Percentiles rank a stretch among this genome's conserved stretches.
phyloP scores from a whole-genome alignment of 2,113 vertebrate genomes.

The Chloebia gouldiae region DNA sequence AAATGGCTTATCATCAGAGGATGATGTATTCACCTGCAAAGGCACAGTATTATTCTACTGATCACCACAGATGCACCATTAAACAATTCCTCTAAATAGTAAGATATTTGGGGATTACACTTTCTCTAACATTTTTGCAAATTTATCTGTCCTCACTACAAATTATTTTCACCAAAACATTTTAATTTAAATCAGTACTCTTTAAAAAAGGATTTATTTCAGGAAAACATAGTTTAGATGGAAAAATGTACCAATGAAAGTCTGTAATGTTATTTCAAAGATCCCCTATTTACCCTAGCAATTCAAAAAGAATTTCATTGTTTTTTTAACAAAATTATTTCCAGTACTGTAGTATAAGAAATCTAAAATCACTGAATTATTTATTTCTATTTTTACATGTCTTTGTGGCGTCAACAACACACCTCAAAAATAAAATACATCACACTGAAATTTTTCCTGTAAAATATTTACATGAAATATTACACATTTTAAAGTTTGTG shows the following conservation, averaged over 20 bases:
- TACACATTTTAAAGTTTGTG: constrained; percentile 40
- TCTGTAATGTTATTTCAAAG: neutral
- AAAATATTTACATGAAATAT: constrained; percentile 68
- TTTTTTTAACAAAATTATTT: neutral
- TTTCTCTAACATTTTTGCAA: neutral
- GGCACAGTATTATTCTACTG: neutral
- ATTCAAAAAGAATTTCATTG: neutral
- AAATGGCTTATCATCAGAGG: neutral
- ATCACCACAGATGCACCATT: neutral
- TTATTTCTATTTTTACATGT: constrained; percentile 15
- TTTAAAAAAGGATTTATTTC: neutral
- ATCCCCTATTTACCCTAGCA: neutral
- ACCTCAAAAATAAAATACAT: constrained; percentile 51
- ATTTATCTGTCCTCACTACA: neutral
- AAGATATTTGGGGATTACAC: neutral
- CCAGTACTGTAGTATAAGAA: constrained; percentile 7
- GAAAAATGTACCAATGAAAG: neutral
- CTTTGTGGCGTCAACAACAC: constrained; percentile 11
- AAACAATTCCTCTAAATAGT: neutral
- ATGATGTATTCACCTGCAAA: neutral
- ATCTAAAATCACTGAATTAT: constrained; percentile 33
- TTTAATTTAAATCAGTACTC: neutral
- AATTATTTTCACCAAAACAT: neutral
- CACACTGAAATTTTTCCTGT: constrained; percentile 43
- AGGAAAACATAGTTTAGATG: neutral